Evolutionary conservation across 1,140 invertebrate genomes (phyloP).

Genomic region (Drosophila sulfurigaster): DNA sequence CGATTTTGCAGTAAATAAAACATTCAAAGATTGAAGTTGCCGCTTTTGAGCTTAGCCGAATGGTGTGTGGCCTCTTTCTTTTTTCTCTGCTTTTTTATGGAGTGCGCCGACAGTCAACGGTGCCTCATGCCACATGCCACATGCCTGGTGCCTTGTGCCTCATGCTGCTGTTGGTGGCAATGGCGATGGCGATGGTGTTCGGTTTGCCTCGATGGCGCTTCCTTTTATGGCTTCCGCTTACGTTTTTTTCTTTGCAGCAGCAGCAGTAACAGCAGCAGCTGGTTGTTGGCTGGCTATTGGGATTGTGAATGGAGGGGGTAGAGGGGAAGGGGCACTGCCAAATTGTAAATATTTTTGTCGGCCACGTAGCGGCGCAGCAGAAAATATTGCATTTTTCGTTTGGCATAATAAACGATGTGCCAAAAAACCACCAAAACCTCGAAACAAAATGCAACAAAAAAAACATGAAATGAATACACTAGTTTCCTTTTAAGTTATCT

Average conservation of each 20-base stretch:
- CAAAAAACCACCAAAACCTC: constrained; percentile 53
- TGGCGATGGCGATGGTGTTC: constrained; percentile 2
- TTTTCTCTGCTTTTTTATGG: constrained; percentile 59
- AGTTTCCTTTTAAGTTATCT: not conserved
- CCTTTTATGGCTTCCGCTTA: constrained; percentile 76
- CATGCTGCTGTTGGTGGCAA: constrained; percentile 14
- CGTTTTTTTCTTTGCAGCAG: constrained; percentile 50
- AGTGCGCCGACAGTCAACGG: constrained; percentile 55
- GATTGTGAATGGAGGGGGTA: constrained; percentile 18
- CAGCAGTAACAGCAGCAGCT: constrained; percentile 60
- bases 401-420: constrained; percentile 82
- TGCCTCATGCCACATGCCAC: not conserved
- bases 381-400: constrained; percentile 82
- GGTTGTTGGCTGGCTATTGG: constrained; percentile 42
- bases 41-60: constrained; percentile 82
- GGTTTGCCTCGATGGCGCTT: constrained; percentile 60
- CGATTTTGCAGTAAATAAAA: constrained; percentile 83
- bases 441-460: constrained; percentile 16
- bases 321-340: constrained; percentile 49
- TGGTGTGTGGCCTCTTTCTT: constrained; percentile 74
- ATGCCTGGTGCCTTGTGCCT: constrained; percentile 3
- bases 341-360: constrained; percentile 83
- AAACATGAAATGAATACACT: constrained; percentile 5
- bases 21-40: constrained; percentile 82
- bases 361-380: constrained; percentile 80